Percentiles rank a stretch among this genome's conserved stretches.
These are phyloP conservation scores for Campopleginae sp. DNA, from an alignment of 2,888 invertebrate genomes.

Conservation along the genomic window DNA sequence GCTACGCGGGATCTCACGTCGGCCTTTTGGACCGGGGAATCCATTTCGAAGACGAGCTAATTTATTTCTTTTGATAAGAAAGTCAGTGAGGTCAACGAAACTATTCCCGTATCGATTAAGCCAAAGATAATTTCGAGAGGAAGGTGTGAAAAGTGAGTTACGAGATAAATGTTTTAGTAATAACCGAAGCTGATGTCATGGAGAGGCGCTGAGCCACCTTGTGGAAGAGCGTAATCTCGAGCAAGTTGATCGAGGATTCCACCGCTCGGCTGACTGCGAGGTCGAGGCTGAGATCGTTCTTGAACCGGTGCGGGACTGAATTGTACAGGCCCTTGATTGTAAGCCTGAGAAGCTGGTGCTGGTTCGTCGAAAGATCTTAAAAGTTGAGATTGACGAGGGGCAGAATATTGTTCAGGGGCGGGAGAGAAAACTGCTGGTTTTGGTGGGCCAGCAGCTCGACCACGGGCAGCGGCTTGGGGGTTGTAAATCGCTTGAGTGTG, in stretches of 20 bases:
- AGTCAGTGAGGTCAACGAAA: neutral
- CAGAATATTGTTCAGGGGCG: slow-evolving; percentile 77
- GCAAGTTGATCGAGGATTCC: slow-evolving; percentile 92
- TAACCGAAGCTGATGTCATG: slow-evolving; percentile 94
- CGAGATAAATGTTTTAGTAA: slow-evolving; percentile 85
- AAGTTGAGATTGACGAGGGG: slow-evolving; percentile 74
- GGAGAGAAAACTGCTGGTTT: slow-evolving; percentile 77
- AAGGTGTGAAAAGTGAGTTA: neutral
- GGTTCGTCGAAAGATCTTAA: slow-evolving; percentile 76
- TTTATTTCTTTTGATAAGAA: neutral
- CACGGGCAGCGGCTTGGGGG: slow-evolving; percentile 66
- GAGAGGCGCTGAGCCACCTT: slow-evolving; percentile 88
- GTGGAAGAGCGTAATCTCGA: slow-evolving; percentile 92
- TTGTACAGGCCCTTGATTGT: slow-evolving; percentile 82
- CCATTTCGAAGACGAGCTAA: neutral
- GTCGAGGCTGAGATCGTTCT: slow-evolving; percentile 74
- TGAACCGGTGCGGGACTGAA: slow-evolving; percentile 80
- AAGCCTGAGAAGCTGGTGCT: slow-evolving; percentile 76
- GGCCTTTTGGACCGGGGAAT: neutral
- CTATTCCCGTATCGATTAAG: neutral
- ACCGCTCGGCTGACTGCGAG: slow-evolving; percentile 84
- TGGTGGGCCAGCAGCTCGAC: slow-evolving; percentile 69
- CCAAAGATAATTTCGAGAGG: neutral
- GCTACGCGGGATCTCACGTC: neutral
- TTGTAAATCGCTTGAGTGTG: slow-evolving; percentile 80